Conservation (phyloP, 2,797 vertebrate genomes). For the Clarias pachynema region DNA sequence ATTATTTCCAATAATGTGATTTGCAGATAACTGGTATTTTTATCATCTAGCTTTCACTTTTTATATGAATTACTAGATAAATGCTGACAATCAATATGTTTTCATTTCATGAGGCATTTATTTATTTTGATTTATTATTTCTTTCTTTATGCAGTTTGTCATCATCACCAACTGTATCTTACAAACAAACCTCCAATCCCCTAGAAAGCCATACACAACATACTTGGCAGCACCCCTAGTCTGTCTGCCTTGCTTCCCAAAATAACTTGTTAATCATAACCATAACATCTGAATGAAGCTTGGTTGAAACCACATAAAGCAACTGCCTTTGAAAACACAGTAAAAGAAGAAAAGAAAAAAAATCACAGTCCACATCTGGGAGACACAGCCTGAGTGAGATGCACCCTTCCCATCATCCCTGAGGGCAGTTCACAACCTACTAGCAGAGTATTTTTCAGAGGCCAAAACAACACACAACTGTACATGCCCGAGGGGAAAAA, state of each 20-base stretch:
- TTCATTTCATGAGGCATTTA: not conserved
- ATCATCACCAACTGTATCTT: not conserved
- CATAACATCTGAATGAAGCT: conserved; percentile 57
- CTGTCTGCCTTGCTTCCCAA: conserved; percentile 59
- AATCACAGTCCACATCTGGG: conserved; percentile 36
- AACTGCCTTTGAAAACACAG: conserved; percentile 59
- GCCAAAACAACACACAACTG: conserved; percentile 2
- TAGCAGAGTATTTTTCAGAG: not conserved
- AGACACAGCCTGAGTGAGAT: conserved; percentile 54
- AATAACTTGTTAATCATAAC: conserved; percentile 53
- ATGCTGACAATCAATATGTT: not conserved
- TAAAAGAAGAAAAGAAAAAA: not conserved
- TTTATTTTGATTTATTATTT: not conserved
- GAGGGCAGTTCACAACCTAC: not conserved
- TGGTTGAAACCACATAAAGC: conserved; percentile 59
- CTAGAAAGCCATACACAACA: not conserved
- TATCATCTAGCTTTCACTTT: not conserved
- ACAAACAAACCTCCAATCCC: not conserved
- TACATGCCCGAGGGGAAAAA: conserved; percentile 22
- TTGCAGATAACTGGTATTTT: not conserved
- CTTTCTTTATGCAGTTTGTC: not conserved
- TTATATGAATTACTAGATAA: not conserved
- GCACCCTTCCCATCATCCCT: conserved; percentile 2
- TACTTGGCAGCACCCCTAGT: conserved; percentile 54
- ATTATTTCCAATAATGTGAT: not conserved